phyloP scores from a whole-genome alignment of 2,797 vertebrate genomes.

The Bovichtus diacanthus region DNA sequence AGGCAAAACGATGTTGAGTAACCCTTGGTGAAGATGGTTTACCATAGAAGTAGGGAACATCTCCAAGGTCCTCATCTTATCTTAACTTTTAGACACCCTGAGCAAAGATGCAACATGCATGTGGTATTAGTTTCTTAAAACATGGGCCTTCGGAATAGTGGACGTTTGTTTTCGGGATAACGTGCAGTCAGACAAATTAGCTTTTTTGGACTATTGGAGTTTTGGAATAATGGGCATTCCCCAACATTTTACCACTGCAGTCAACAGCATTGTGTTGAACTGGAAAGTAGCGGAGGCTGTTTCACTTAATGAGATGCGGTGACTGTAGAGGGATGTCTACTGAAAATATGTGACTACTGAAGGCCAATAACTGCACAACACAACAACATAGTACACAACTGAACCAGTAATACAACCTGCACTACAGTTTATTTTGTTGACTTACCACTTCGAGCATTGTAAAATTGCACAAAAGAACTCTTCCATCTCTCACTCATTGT shows the following conservation, averaged over 20 bases:
- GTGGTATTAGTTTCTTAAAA: no score
- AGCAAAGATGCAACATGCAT: no score
- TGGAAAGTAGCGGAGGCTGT: slow-evolving; percentile 35
- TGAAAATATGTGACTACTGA: slow-evolving; percentile 44
- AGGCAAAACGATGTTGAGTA: not conserved
- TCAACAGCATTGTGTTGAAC: slow-evolving; percentile 22
- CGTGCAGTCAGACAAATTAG: no score
- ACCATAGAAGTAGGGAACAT: not conserved
- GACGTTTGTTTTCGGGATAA: no score
- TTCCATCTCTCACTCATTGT: slow-evolving; percentile 7
- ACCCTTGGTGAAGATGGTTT: not conserved
- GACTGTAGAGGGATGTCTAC: slow-evolving; percentile 33
- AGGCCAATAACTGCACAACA: slow-evolving; percentile 16
- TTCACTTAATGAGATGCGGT: slow-evolving; percentile 56
- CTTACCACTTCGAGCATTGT: slow-evolving; percentile 10
- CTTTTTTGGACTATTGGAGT: no score
- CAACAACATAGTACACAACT: slow-evolving; percentile 6
- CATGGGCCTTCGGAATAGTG: no score
- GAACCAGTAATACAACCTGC: slow-evolving; percentile 16
- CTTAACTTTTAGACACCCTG: not conserved
- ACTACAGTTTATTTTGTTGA: slow-evolving; percentile 23
- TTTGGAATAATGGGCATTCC: no score
- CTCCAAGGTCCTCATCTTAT: not conserved
- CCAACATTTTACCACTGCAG: slow-evolving; percentile 12
- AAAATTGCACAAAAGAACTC: slow-evolving; percentile 2